Conservation (phyloP, 2,888 invertebrate genomes). For the Seira musarum region DNA sequence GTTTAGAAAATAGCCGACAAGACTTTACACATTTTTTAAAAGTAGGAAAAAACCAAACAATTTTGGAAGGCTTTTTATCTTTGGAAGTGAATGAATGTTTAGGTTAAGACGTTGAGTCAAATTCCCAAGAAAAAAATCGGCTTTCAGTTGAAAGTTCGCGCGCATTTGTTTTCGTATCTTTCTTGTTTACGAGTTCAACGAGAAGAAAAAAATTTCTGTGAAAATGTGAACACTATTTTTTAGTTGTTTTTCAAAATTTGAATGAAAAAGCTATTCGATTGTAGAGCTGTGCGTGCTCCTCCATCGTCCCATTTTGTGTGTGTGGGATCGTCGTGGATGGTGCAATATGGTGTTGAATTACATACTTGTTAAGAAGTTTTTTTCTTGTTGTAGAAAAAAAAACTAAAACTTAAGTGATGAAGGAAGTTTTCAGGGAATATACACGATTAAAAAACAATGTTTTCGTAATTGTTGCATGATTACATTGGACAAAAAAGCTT, state of each 20-base stretch:
- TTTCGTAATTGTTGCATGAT: slow-evolving; percentile 8
- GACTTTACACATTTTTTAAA: neutral
- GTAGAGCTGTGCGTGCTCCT: slow-evolving; percentile 14
- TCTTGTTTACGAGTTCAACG: neutral
- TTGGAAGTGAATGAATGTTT: neutral
- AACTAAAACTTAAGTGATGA: too few relatives aligned
- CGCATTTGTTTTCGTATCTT: neutral
- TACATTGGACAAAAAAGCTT: slow-evolving; percentile 7
- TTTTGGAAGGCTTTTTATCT: slow-evolving; percentile 1
- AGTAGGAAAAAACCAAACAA: neutral
- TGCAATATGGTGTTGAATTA: slow-evolving; percentile 25
- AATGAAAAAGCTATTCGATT: neutral
- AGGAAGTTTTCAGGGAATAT: neutral
- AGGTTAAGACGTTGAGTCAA: too few relatives aligned
- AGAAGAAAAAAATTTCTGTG: neutral
- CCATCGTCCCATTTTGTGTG: slow-evolving; percentile 11
- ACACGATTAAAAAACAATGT: neutral
- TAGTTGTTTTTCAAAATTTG: neutral
- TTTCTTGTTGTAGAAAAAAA: neutral
- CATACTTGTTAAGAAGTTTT: neutral
- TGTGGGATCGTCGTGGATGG: neutral
- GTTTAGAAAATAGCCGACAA: slow-evolving; percentile 20
- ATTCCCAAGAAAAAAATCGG: too few relatives aligned
- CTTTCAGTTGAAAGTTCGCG: slow-evolving; percentile 1
- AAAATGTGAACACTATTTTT: neutral